Percentiles rank a stretch among this genome's conserved stretches.
These are phyloP conservation scores for Phorcus lineatus DNA, from an alignment of 2,888 invertebrate species.

Conservation along the genomic window DNA sequence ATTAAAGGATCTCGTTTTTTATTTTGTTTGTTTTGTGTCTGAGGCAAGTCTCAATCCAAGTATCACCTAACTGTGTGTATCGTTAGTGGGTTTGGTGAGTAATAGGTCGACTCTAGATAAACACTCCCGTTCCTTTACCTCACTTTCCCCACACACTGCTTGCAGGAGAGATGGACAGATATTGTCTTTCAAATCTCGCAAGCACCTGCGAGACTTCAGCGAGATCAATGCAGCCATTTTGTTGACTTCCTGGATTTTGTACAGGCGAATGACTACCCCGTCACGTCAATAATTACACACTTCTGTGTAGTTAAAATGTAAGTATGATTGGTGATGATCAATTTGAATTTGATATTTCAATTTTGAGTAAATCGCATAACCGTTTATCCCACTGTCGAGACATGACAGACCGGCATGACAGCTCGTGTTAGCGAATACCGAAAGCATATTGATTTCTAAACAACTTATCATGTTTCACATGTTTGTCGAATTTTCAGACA, in stretches of 20 bases:
- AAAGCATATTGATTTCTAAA: not conserved
- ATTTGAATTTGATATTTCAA: not conserved
- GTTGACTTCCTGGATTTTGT: conserved; percentile 14
- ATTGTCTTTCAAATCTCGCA: conserved; percentile 23
- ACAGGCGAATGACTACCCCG: not conserved
- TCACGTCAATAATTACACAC: not conserved
- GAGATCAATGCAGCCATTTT: conserved; percentile 24
- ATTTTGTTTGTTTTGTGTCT: too few relatives aligned
- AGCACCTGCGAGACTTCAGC: conserved; percentile 22
- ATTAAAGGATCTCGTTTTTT: too few relatives aligned
- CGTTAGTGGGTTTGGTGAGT: too few relatives aligned
- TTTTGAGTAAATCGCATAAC: not conserved
- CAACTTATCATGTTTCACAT: not conserved
- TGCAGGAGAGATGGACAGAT: not conserved
- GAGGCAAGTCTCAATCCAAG: too few relatives aligned
- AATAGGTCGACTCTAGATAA: too few relatives aligned
- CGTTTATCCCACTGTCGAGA: not conserved
- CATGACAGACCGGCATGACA: conserved; percentile 11
- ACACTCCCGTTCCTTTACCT: not conserved
- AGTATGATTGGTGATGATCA: not conserved
- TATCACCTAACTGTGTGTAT: too few relatives aligned
- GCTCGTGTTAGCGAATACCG: not conserved
- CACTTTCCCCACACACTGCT: not conserved
- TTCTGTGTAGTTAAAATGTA: not conserved
- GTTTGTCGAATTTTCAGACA: too few relatives aligned